Evolutionary conservation across 2,888 invertebrate species (phyloP).

Genomic region (Sinohyriopsis cumingii): DNA sequence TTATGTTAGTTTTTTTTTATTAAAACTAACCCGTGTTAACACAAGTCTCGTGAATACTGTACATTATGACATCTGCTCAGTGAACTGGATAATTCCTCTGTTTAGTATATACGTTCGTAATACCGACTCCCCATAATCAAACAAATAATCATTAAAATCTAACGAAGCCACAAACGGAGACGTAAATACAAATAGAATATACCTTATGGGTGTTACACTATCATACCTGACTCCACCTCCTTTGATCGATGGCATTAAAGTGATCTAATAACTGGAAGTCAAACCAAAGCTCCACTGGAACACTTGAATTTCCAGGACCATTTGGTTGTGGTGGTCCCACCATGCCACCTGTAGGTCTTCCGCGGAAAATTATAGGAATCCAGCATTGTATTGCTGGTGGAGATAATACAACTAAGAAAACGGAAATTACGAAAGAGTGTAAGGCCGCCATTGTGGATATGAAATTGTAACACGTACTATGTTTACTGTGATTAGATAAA

Average conservation of each 20-base stretch:
- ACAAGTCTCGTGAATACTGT: too few species aligned
- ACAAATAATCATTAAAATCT: too few species aligned
- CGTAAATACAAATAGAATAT: background rate
- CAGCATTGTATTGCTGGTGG: constrained; percentile 1
- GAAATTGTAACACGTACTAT: too few species aligned
- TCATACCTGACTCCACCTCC: constrained; percentile 86
- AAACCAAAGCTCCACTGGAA: constrained; percentile 77
- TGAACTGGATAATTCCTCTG: too few species aligned
- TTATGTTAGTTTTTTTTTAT: too few species aligned
- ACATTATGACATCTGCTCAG: too few species aligned
- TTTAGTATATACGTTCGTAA: too few species aligned
- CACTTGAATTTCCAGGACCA: background rate
- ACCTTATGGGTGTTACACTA: background rate
- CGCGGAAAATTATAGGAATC: constrained; percentile 15
- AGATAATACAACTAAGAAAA: background rate
- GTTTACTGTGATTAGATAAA: too few species aligned
- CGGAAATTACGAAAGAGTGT: too few species aligned
- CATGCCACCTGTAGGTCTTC: constrained; percentile 24
- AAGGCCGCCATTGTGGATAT: too few species aligned
- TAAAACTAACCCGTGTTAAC: too few species aligned
- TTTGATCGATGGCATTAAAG: constrained; percentile 80
- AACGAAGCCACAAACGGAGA: background rate
- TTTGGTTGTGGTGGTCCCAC: constrained; percentile 5
- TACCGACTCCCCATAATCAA: too few species aligned
- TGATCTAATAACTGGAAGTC: constrained; percentile 88